Percentiles rank a stretch among this genome's conserved stretches.
These are phyloP conservation scores for Misgurnus mizolepis DNA, from an alignment of 2,113 vertebrate species.

Conservation along the genomic window DNA sequence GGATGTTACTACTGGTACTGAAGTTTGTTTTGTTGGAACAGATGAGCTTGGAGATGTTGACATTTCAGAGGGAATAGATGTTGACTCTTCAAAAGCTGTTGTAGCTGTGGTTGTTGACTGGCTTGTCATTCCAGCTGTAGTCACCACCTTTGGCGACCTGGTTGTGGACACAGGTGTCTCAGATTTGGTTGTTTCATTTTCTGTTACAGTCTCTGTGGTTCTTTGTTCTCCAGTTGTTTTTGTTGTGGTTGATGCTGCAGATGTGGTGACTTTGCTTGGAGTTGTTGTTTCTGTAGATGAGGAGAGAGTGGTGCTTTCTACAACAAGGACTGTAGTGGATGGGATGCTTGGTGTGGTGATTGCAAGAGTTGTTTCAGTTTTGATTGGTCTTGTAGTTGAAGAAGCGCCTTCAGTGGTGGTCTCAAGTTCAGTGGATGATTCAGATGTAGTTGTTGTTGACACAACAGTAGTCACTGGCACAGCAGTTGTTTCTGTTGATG, in stretches of 20 bases:
- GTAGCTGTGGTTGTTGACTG: not conserved
- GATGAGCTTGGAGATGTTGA: not conserved
- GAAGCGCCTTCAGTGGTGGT: not conserved
- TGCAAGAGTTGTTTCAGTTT: not conserved
- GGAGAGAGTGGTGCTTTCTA: no score
- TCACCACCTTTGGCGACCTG: not conserved
- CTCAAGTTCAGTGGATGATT: not conserved
- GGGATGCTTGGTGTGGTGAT: not conserved
- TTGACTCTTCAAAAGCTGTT: not conserved
- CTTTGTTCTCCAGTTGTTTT: not conserved
- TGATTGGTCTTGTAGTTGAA: not conserved
- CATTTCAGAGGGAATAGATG: not conserved
- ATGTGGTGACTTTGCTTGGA: not conserved
- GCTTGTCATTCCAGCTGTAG: not conserved
- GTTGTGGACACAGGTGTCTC: not conserved
- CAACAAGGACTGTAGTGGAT: no score
- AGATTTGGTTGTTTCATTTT: not conserved
- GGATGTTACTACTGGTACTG: not conserved
- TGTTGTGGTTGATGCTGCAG: slow-evolving; percentile 2
- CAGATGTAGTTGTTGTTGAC: not conserved
- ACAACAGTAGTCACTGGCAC: not conserved
- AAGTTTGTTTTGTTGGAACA: not conserved
- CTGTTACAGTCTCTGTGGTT: not conserved
- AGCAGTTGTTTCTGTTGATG: slow-evolving; percentile 6
- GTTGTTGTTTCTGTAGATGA: no score